phyloP scores from a whole-genome alignment of 2,888 invertebrate genomes.

The Catocala fraxini region DNA sequence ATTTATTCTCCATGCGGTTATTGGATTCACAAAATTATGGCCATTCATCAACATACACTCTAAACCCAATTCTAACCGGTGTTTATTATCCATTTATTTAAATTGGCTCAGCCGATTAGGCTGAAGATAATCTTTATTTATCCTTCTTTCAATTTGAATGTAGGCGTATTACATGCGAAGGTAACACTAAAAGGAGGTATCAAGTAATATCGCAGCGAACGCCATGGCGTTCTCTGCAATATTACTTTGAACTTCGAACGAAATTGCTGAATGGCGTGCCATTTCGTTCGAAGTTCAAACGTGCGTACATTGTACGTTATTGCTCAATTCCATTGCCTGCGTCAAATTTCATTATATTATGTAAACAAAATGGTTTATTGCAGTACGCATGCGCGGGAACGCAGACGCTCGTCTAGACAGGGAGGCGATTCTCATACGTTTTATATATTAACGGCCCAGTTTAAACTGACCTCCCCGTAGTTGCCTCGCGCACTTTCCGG shows the following conservation, averaged over 20 bases:
- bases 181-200: too few species aligned
- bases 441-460: conserved; percentile 47
- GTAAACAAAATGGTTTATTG: conserved; percentile 48
- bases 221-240: too few species aligned
- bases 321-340: conserved; percentile 36
- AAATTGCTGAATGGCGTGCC: too few species aligned
- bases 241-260: too few species aligned
- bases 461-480: conserved; percentile 47
- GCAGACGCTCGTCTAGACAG: conserved; percentile 78
- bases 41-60: conserved; percentile 12
- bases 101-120: conserved; percentile 28
- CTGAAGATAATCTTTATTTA: background rate
- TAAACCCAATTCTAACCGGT: conserved; percentile 25
- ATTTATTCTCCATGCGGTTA: conserved; percentile 7
- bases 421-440: conserved; percentile 61
- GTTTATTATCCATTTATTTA: conserved; percentile 38
- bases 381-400: conserved; percentile 66
- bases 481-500: conserved; percentile 28
- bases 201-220: background rate
- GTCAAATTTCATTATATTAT: conserved; percentile 45
- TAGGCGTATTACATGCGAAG: too few species aligned
- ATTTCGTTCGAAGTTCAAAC: background rate
- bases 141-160: conserved; percentile 24
- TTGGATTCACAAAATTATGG: conserved; percentile 26
- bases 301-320: conserved; percentile 15